Evolutionary conservation across 2,113 vertebrate species (phyloP), one percentile per base, ranked within the genome.

Genomic region (Amphiprion percula): DNA sequence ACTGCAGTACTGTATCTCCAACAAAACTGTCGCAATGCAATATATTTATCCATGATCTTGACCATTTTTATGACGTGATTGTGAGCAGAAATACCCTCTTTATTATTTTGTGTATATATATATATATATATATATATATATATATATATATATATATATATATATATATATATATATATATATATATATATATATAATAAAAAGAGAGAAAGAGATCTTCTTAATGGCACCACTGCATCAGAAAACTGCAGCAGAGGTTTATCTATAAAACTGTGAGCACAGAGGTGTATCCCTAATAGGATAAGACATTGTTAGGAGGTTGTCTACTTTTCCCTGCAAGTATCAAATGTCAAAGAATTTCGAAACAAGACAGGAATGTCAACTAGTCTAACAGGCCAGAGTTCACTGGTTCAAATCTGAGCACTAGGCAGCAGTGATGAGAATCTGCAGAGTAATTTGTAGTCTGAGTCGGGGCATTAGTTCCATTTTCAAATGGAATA

Each of bases 401-500:
- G 83, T 79, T 85, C 76, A 85, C 23, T 69, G 84, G 53, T 79
- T 87, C 64, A 83, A 58, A 85, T 85, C 75, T 63, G 74, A 21
- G 65, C 71, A 21, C 58, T n/a, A 33, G 65, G 58, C 80, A 61
- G 60, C 74, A 5, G 26, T 64, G 73, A 80, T 87, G 82, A 87
- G 77, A 87, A 79, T 84, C 88, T 79, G 74, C 64, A 69, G 58
- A 64, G 76, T 86, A 47, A 91, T 90, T 91, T 91, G 87, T 41
- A 85, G 73, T 73, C 81, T 67, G 74, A 86, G 77, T 80, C 74
- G 19, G 77, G 63, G 66, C 77, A 88, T 92, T 84, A 85, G 84
- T 79, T 83, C 74, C 26, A 87, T 85, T 91, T 87, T 89, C 80
- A 85, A 81, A 91, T 87, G 64, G 44, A 88, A 92, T 66, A 49